These are phyloP conservation scores for Mellivora capensis DNA, from an alignment of 2,113 vertebrate species.

Conservation along the genomic window DNA sequence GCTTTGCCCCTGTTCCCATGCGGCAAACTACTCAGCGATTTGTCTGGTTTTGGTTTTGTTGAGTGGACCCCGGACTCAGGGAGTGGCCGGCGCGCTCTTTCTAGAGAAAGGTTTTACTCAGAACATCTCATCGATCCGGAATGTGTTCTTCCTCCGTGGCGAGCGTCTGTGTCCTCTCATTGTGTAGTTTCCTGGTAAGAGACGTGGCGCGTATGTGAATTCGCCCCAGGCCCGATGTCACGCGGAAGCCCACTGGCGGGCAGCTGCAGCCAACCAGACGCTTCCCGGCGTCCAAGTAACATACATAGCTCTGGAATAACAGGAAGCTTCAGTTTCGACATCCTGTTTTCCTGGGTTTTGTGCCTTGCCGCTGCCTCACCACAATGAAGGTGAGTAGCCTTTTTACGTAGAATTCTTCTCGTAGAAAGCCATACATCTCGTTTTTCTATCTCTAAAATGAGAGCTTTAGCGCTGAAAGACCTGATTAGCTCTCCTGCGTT, in stretches of 20 bases:
- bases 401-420: neutral
- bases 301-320: constrained; percentile 53
- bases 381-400: constrained; percentile 85
- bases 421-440: neutral
- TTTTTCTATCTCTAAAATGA: neutral
- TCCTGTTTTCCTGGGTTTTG: constrained; percentile 77
- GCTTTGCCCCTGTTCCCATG: neutral
- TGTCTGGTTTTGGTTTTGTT: neutral
- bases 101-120: neutral
- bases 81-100: neutral
- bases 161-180: constrained; percentile 50
- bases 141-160: neutral
- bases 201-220: neutral
- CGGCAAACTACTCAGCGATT: neutral
- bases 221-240: constrained; percentile 8
- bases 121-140: neutral
- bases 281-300: constrained; percentile 28
- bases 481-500: neutral
- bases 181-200: constrained; percentile 76
- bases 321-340: constrained; percentile 76
- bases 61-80: neutral
- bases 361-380: constrained; percentile 53
- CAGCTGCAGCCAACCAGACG: constrained; percentile 64
- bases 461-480: neutral
- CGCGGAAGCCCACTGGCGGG: neutral